Conservation (phyloP, 2,888 invertebrate genomes). For the Seira ritae region DNA sequence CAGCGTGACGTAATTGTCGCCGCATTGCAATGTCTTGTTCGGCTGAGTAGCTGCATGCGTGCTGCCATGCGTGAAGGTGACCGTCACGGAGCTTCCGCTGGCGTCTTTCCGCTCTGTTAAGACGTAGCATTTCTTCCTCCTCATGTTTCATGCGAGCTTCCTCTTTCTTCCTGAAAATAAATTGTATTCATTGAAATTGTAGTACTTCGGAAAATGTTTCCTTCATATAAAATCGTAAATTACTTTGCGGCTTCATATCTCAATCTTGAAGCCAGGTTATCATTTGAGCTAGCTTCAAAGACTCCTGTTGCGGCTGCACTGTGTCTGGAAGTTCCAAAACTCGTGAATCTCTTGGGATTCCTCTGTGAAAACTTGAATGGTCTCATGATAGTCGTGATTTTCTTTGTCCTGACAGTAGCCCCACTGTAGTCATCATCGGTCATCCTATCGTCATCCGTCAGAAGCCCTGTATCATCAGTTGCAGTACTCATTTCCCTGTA, state of each 20-base stretch:
- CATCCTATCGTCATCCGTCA: conserved; percentile 69
- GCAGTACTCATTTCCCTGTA: conserved; percentile 57
- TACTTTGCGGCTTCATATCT: conserved; percentile 71
- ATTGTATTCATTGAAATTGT: not conserved
- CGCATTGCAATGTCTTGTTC: conserved; percentile 71
- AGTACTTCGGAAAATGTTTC: not conserved
- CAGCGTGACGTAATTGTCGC: conserved; percentile 69
- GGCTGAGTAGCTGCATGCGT: conserved; percentile 62
- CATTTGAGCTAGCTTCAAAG: conserved; percentile 72
- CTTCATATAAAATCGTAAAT: conserved; percentile 8
- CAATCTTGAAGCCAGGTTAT: conserved; percentile 70
- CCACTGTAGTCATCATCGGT: conserved; percentile 63
- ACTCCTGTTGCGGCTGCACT: conserved; percentile 64
- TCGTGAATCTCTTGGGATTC: conserved; percentile 58
- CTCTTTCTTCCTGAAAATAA: conserved; percentile 32
- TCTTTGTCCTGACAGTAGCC: conserved; percentile 19
- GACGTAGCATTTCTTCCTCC: conserved; percentile 68
- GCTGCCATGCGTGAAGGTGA: conserved; percentile 70
- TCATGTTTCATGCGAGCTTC: conserved; percentile 62
- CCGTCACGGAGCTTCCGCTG: conserved; percentile 66
- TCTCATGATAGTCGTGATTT: conserved; percentile 28
- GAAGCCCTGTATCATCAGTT: conserved; percentile 47
- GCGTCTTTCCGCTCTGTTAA: conserved; percentile 67
- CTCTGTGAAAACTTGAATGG: conserved; percentile 51
- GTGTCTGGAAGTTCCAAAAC: conserved; percentile 66